These are phyloP conservation scores for Caradrina kadenii DNA, from an alignment of 2,888 invertebrate genomes.

Conservation along the genomic window DNA sequence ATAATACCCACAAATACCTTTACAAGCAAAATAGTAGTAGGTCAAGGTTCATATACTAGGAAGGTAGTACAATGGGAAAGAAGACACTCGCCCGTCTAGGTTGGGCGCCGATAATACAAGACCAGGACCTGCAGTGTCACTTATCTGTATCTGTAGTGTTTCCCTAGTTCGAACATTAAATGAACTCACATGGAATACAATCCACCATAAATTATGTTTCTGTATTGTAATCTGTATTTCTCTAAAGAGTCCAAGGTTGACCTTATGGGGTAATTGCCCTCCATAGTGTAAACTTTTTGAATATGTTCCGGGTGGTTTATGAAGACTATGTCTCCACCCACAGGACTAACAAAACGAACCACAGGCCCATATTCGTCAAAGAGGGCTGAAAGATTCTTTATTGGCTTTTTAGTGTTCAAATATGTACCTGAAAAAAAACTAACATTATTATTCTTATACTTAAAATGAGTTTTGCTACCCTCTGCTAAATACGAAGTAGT, in stretches of 20 bases:
- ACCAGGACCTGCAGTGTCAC: too few relatives aligned
- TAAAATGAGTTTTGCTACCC: not conserved
- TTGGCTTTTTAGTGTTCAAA: conserved; percentile 73
- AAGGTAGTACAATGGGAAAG: too few relatives aligned
- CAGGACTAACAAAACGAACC: conserved; percentile 92
- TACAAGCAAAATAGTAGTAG: too few relatives aligned
- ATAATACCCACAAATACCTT: too few relatives aligned
- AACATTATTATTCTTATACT: not conserved
- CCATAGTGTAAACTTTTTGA: conserved; percentile 91
- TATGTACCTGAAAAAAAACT: conserved; percentile 72
- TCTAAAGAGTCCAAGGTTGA: conserved; percentile 92
- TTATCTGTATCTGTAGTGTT: too few relatives aligned
- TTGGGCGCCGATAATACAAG: too few relatives aligned
- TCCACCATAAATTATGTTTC: conserved; percentile 89
- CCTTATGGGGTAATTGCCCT: conserved; percentile 91
- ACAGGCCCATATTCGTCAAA: conserved; percentile 92
- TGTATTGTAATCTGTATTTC: conserved; percentile 91
- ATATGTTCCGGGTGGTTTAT: conserved; percentile 92
- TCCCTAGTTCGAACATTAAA: not conserved
- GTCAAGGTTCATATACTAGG: too few relatives aligned
- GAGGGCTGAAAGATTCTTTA: conserved; percentile 77
- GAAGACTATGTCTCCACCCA: conserved; percentile 92
- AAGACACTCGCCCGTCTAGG: too few relatives aligned
- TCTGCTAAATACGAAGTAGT: not conserved
- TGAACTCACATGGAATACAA: conserved; percentile 90